A percentile compares a stretch with the other conserved stretches of the same genome.
Conservation (phyloP, 2,888 invertebrate species). For the Drosophila vallismaia region DNA sequence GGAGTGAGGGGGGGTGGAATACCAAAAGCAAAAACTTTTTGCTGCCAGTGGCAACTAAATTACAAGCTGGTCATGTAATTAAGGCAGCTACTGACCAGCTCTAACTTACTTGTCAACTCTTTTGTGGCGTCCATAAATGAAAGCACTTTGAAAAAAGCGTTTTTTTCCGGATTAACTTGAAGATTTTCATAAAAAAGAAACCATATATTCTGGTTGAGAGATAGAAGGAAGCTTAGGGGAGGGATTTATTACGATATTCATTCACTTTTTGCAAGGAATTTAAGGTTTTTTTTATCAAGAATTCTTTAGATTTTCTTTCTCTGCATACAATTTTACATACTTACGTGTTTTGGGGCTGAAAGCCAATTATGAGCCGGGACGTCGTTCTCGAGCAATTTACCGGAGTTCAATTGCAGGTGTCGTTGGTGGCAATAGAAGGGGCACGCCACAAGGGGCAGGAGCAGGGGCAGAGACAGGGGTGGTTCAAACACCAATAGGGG, state of each 20-base stretch:
- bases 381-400: constrained; percentile 28
- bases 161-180: too few relatives aligned
- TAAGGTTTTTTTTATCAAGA: too few relatives aligned
- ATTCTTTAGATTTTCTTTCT: background rate
- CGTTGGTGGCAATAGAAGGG: background rate
- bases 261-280: too few relatives aligned
- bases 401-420: constrained; percentile 33
- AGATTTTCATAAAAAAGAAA: too few relatives aligned
- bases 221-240: too few relatives aligned
- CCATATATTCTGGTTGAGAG: too few relatives aligned
- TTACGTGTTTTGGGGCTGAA: constrained; percentile 13
- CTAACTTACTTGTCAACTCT: constrained; percentile 24
- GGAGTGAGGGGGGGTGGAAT: constrained; percentile 3
- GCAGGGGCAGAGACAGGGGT: background rate
- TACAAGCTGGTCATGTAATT: constrained; percentile 58
- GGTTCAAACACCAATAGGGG: background rate
- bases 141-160: background rate
- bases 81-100: constrained; percentile 32
- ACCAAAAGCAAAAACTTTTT: constrained; percentile 11
- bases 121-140: constrained; percentile 4
- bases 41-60: constrained; percentile 48
- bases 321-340: constrained; percentile 4
- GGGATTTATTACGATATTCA: too few relatives aligned
- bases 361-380: constrained; percentile 35
- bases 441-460: background rate